phyloP scores from a whole-genome alignment of 2,797 vertebrate species.

The Danio jaintianensis region DNA sequence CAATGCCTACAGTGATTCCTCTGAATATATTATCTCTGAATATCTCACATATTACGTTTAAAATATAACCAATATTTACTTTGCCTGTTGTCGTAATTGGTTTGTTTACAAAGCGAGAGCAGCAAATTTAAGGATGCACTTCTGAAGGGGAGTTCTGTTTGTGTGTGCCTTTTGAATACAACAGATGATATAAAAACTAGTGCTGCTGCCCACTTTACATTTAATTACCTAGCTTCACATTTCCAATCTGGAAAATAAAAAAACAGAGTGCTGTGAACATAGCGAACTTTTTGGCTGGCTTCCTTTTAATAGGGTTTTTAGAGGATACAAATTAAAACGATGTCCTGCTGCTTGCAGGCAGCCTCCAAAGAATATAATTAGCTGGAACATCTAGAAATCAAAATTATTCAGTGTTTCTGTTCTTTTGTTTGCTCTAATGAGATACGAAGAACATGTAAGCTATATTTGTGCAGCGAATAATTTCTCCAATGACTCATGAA shows the following conservation, averaged over 20 bases:
- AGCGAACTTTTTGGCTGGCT: slow-evolving; percentile 65
- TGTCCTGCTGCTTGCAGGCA: slow-evolving; percentile 75
- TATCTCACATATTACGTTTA: slow-evolving; percentile 27
- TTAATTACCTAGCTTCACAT: slow-evolving; percentile 67
- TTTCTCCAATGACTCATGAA: slow-evolving; percentile 71
- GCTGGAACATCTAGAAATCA: slow-evolving; percentile 76
- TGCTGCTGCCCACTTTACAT: slow-evolving; percentile 64
- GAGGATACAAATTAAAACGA: slow-evolving; percentile 74
- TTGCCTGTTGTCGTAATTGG: slow-evolving; percentile 39
- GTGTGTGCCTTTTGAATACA: slow-evolving; percentile 50
- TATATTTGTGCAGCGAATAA: slow-evolving; percentile 77
- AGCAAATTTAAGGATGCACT: slow-evolving; percentile 29
- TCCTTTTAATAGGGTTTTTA: slow-evolving; percentile 70
- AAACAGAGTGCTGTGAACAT: slow-evolving; percentile 60
- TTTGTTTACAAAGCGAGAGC: slow-evolving; percentile 51
- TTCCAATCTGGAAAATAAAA: slow-evolving; percentile 53
- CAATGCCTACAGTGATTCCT: slow-evolving; percentile 22
- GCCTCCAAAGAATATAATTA: slow-evolving; percentile 78
- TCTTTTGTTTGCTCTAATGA: slow-evolving; percentile 72
- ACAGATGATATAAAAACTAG: slow-evolving; percentile 50
- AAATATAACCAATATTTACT: slow-evolving; percentile 49
- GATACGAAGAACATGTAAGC: slow-evolving; percentile 69
- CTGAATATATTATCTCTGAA: slow-evolving; percentile 45
- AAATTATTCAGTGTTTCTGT: slow-evolving; percentile 70
- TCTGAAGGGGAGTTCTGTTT: slow-evolving; percentile 40